Conservation (phyloP, 1,140 invertebrate genomes). For the Drosophila prosaltans region DNA sequence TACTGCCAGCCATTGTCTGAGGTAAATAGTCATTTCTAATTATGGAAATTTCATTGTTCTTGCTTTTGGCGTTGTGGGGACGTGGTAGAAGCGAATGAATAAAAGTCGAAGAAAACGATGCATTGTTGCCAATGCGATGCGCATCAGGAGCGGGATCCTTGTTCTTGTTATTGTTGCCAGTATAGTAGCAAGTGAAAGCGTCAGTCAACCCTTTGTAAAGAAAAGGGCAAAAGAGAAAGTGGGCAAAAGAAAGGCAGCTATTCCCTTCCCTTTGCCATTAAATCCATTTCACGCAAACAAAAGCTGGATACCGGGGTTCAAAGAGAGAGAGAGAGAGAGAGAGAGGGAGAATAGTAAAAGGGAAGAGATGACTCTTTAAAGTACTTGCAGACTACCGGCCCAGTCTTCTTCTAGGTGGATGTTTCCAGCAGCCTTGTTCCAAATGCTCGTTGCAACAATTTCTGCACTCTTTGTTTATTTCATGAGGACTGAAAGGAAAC, state of each 20-base stretch:
- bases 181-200: conserved; percentile 12
- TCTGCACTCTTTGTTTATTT: conserved; percentile 51
- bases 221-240: conserved; percentile 23
- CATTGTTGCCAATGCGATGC: conserved; percentile 15
- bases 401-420: conserved; percentile 26
- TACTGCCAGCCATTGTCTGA: conserved; percentile 38
- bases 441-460: conserved; percentile 65
- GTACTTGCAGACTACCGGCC: conserved; percentile 18
- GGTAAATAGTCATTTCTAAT: conserved; percentile 65
- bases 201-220: conserved; percentile 2
- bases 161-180: conserved; percentile 41
- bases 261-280: conserved; percentile 43
- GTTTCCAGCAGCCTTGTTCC: conserved; percentile 47
- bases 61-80: conserved; percentile 20
- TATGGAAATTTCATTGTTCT: conserved; percentile 66
- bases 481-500: conserved; percentile 41
- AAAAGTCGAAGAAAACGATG: conserved; percentile 44
- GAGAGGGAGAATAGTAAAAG: background rate
- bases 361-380: conserved; percentile 43
- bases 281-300: conserved; percentile 56
- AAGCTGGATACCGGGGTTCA: conserved; percentile 12
- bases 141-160: conserved; percentile 35
- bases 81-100: conserved; percentile 9
- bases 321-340: background rate
- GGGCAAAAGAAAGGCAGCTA: conserved; percentile 6